Evolutionary conservation across 2,113 vertebrate species (phyloP).

Genomic region (Anhinga anhinga): DNA sequence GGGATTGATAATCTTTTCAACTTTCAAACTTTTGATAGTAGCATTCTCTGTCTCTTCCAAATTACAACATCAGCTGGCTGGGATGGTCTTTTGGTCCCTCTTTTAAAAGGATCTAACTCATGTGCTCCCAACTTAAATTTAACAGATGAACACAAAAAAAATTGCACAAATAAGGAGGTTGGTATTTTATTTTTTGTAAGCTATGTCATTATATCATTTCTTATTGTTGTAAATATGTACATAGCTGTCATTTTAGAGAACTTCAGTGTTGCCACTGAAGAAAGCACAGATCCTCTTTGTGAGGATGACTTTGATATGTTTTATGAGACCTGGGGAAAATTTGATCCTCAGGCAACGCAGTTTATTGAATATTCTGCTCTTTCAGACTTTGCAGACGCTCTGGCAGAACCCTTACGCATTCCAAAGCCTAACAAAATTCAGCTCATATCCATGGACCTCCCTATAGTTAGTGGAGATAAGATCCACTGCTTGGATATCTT

Average conservation of each 20-base stretch:
- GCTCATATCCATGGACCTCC: conserved; percentile 92
- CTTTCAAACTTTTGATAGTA: conserved; percentile 89
- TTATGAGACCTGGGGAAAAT: conserved; percentile 96
- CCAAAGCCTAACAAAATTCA: conserved; percentile 90
- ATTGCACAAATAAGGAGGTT: conserved; percentile 71
- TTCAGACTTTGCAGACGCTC: conserved; percentile 86
- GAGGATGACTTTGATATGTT: conserved; percentile 99
- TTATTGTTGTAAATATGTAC: conserved; percentile 98
- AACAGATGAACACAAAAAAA: not conserved
- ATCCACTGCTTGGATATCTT: conserved; percentile 97
- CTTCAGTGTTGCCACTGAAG: conserved; percentile 93
- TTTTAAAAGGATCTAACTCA: conserved; percentile 71
- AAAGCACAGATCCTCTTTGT: conserved; percentile 89
- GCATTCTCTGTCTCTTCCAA: conserved; percentile 97
- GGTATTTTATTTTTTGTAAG: conserved; percentile 93
- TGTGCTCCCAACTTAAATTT: conserved; percentile 25
- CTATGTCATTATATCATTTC: conserved; percentile 94
- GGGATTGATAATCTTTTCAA: conserved; percentile 92
- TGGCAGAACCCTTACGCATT: conserved; percentile 89
- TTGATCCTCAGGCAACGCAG: conserved; percentile 90
- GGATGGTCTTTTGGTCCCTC: conserved; percentile 85
- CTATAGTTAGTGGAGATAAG: conserved; percentile 92
- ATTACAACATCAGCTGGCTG: conserved; percentile 97
- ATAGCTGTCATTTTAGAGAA: conserved; percentile 98
- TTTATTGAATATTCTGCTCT: conserved; percentile 91